These are phyloP conservation scores for Uropsilus gracilis DNA, from an alignment of 2,113 vertebrate species.

Conservation along the genomic window DNA sequence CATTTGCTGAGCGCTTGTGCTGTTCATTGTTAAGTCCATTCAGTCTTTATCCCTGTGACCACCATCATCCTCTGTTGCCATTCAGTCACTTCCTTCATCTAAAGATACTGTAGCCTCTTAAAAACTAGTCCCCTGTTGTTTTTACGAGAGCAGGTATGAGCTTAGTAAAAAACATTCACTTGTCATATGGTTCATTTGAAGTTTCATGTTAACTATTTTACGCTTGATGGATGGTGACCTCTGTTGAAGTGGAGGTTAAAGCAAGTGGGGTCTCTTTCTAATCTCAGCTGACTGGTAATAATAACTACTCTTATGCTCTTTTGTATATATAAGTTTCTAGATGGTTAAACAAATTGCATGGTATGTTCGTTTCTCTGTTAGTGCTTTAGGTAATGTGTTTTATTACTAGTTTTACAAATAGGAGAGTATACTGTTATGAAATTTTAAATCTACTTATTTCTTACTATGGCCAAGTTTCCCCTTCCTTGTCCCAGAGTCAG, in stretches of 20 bases:
- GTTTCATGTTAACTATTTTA: not conserved
- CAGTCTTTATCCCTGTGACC: not conserved
- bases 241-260: not conserved
- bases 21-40: not conserved
- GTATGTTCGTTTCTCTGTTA: not conserved
- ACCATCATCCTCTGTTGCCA: not conserved
- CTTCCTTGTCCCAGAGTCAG: not conserved
- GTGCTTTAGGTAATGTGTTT: not conserved
- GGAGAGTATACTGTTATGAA: not conserved
- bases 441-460: not conserved
- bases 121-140: conserved; percentile 33
- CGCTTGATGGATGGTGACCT: not conserved
- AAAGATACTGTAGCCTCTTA: conserved; percentile 17
- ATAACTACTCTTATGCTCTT: not conserved
- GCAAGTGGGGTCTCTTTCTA: not conserved
- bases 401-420: conserved; percentile 16
- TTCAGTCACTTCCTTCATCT: not conserved
- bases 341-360: not conserved
- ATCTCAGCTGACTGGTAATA: not conserved
- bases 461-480: not conserved
- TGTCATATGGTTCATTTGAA: not conserved
- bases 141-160: not conserved
- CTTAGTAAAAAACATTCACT: not conserved
- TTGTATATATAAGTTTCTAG: not conserved
- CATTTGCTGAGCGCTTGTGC: not conserved